These are phyloP conservation scores for Allobates femoralis DNA, from an alignment of 2,797 vertebrate species.

Conservation along the genomic window DNA sequence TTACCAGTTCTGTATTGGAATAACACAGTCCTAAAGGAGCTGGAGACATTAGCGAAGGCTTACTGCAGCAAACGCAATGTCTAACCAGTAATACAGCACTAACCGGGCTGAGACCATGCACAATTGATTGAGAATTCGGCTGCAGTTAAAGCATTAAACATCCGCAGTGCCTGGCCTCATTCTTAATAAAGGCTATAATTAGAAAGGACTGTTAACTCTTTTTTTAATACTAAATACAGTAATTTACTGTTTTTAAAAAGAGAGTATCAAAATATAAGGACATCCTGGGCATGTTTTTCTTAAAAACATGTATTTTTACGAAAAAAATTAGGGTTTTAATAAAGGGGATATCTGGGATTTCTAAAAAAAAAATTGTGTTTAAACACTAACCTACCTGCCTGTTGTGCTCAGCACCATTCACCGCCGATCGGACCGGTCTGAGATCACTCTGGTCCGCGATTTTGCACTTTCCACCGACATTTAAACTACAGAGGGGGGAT, in stretches of 20 bases:
- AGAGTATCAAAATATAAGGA: too few relatives aligned
- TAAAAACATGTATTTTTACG: too few relatives aligned
- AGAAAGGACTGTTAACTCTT: neutral
- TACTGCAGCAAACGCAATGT: neutral
- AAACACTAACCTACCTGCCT: too few relatives aligned
- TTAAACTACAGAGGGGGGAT: too few relatives aligned
- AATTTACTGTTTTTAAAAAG: neutral
- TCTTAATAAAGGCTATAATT: neutral
- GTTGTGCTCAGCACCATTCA: too few relatives aligned
- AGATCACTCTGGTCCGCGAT: too few relatives aligned
- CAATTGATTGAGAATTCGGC: neutral
- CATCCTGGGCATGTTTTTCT: too few relatives aligned
- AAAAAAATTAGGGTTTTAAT: too few relatives aligned
- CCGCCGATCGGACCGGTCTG: too few relatives aligned
- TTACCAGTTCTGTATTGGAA: neutral
- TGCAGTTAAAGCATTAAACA: neutral
- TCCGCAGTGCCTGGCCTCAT: neutral
- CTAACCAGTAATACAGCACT: neutral
- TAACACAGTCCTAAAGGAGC: slow-evolving; percentile 1
- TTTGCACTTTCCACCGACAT: too few relatives aligned
- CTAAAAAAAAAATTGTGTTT: too few relatives aligned
- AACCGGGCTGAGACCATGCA: neutral
- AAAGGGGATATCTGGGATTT: too few relatives aligned
- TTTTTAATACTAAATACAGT: neutral
- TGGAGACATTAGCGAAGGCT: neutral